These are phyloP conservation scores for Porites cylindrica DNA, from an alignment of 92 coral and sea anemone genomes.

Conservation along the genomic window DNA sequence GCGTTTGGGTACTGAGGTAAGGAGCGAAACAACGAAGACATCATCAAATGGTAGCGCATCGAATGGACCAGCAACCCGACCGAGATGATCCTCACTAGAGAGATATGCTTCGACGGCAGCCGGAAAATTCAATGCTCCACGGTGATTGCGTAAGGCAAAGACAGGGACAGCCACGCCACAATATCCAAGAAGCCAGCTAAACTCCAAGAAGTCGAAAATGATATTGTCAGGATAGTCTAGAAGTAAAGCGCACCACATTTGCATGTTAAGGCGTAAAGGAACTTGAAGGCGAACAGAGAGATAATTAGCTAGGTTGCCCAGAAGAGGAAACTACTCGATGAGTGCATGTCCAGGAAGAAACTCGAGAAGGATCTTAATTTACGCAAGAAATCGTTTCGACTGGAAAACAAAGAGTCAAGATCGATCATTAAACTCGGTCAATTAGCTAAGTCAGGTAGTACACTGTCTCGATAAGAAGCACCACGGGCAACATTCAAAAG, in stretches of 20 bases:
- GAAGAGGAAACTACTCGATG: not conserved
- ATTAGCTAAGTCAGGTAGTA: no score
- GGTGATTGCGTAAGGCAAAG: constrained; percentile 4
- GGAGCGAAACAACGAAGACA: no score
- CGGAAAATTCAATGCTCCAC: constrained; percentile 11
- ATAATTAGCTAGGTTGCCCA: not conserved
- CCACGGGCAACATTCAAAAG: not conserved
- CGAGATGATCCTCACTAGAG: no score
- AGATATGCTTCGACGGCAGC: not conserved
- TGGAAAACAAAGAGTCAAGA: not conserved
- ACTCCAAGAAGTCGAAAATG: constrained; percentile 12
- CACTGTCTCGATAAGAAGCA: not conserved
- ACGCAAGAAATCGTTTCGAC: not conserved
- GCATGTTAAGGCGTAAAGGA: not conserved
- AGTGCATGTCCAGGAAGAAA: no score
- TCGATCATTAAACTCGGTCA: not conserved
- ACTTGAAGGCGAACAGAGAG: not conserved
- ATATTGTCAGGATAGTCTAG: not conserved
- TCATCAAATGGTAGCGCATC: no score
- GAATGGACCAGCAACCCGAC: no score
- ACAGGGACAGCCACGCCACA: not conserved
- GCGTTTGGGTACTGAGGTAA: no score
- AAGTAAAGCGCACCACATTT: not conserved
- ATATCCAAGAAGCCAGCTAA: constrained; percentile 30
- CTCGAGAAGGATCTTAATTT: no score